Conservation (phyloP, 2,888 invertebrate species). For the Diloba caeruleocephala region DNA sequence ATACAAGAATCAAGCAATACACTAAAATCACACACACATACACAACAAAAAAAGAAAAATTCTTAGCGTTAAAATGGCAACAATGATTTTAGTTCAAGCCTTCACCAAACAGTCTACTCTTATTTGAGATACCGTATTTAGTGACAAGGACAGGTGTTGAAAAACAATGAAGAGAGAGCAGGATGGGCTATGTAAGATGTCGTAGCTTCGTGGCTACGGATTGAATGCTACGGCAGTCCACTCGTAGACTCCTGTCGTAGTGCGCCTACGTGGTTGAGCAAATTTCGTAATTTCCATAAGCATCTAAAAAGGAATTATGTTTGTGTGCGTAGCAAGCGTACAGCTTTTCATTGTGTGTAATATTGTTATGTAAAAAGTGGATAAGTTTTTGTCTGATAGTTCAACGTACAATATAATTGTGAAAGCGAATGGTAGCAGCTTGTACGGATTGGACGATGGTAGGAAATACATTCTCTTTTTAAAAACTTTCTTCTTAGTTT, state of each 20-base stretch:
- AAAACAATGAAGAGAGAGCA: constrained; percentile 40
- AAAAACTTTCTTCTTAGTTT: constrained; percentile 16
- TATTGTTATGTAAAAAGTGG: constrained; percentile 86
- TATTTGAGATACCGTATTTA: constrained; percentile 72
- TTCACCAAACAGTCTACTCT: constrained; percentile 75
- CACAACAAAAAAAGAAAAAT: constrained; percentile 49
- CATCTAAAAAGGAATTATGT: constrained; percentile 58
- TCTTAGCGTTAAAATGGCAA: constrained; percentile 72
- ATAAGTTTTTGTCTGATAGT: constrained; percentile 80
- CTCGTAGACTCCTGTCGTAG: constrained; percentile 75
- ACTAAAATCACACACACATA: constrained; percentile 43
- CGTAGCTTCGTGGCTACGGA: constrained; percentile 65
- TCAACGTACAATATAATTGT: constrained; percentile 87
- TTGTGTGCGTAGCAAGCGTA: constrained; percentile 64
- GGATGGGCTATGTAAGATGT: constrained; percentile 51
- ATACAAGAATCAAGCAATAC: constrained; percentile 37
- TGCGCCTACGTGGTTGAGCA: constrained; percentile 68
- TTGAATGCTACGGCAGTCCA: constrained; percentile 74
- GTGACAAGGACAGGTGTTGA: constrained; percentile 62
- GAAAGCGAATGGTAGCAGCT: constrained; percentile 81
- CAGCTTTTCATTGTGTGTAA: constrained; percentile 60
- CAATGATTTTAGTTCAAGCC: constrained; percentile 79
- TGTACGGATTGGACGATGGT: constrained; percentile 84
- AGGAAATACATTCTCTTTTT: constrained; percentile 50
- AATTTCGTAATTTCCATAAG: constrained; percentile 44